Percentiles rank a stretch among this genome's conserved stretches.
Evolutionary conservation across 2,797 vertebrate species (phyloP).

Genomic region (Mormyrus proboscirostris): DNA sequence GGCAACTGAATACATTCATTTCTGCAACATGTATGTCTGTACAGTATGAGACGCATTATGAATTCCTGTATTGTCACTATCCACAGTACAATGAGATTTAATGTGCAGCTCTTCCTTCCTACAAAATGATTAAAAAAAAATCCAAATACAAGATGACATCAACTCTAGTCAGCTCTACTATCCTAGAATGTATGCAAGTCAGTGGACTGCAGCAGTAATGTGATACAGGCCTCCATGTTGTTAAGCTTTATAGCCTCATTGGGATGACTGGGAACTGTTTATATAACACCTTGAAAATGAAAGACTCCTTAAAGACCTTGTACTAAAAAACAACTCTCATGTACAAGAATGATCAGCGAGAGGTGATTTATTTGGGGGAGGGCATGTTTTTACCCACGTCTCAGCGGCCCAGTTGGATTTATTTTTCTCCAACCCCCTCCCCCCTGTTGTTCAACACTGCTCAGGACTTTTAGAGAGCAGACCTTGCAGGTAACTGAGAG

Average conservation of each 20-base stretch:
- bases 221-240: background rate
- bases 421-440: background rate
- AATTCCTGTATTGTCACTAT: background rate
- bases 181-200: background rate
- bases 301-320: background rate
- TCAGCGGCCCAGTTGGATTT: background rate
- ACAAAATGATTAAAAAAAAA: background rate
- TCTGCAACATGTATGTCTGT: background rate
- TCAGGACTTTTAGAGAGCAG: background rate
- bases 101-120: background rate
- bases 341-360: background rate
- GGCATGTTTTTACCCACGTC: background rate
- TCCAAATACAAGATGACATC: background rate
- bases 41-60: background rate
- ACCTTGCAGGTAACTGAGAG: background rate
- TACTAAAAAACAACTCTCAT: background rate
- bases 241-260: background rate
- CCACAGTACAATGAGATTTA: background rate
- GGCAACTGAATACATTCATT: background rate
- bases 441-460: background rate
- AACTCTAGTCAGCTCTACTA: background rate
- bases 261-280: background rate
- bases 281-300: background rate
- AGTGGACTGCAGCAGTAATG: background rate
- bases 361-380: background rate